Conservation (phyloP, 1,140 invertebrate genomes). For the Cyphomyrmex costatus region DNA sequence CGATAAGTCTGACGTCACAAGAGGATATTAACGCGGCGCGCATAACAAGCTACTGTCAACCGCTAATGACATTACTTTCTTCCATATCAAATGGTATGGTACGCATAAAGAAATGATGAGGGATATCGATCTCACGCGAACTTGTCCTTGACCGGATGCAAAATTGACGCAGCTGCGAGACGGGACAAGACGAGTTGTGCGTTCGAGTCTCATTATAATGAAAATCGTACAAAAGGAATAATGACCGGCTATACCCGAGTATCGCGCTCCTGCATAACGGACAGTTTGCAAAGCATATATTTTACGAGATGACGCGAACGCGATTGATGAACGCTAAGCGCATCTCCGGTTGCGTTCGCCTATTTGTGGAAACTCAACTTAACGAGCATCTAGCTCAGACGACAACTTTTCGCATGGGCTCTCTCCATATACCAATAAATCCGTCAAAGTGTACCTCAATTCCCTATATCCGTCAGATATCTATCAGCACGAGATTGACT, state of each 20-base stretch:
- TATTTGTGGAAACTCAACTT: conserved; percentile 41
- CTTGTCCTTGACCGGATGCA: conserved; percentile 63
- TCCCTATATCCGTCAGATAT: conserved; percentile 51
- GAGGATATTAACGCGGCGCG: conserved; percentile 54
- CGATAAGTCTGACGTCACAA: conserved; percentile 29
- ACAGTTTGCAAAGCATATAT: conserved; percentile 41
- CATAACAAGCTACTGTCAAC: conserved; percentile 59
- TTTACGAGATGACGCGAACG: conserved; percentile 42
- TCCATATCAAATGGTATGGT: conserved; percentile 30
- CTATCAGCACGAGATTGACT: conserved; percentile 47
- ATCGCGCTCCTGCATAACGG: conserved; percentile 39
- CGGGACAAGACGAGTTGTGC: not conserved
- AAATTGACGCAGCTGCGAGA: conserved; percentile 42
- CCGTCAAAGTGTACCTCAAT: conserved; percentile 32
- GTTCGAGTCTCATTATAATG: conserved; percentile 34
- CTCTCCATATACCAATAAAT: conserved; percentile 49
- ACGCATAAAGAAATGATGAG: conserved; percentile 17
- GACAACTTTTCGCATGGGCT: conserved; percentile 53
- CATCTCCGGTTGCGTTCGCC: conserved; percentile 29
- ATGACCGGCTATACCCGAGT: conserved; percentile 30
- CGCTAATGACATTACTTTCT: conserved; percentile 67
- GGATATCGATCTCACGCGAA: conserved; percentile 59
- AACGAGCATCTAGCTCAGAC: conserved; percentile 50
- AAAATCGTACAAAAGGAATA: conserved; percentile 54
- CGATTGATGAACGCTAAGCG: conserved; percentile 58